These are phyloP conservation scores for Malachius bipustulatus DNA, from an alignment of 2,888 invertebrate species.

Conservation along the genomic window DNA sequence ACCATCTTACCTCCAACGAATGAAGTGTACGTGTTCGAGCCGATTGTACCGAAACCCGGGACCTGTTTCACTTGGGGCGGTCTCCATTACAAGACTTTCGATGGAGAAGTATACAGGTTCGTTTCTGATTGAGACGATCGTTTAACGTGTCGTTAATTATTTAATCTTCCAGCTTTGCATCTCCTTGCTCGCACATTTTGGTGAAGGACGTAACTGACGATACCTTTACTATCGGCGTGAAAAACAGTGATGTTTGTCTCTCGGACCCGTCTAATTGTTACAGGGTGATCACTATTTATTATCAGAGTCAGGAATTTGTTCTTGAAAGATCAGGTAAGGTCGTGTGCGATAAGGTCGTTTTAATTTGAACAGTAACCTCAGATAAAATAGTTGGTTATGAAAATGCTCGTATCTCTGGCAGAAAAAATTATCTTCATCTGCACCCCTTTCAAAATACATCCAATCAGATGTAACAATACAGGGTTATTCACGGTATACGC, in stretches of 20 bases:
- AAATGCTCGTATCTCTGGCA: no score
- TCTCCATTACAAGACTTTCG: conserved; percentile 73
- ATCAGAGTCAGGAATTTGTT: conserved; percentile 49
- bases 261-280: conserved; percentile 39
- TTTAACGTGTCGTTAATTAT: conserved; percentile 4
- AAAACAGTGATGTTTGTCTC: conserved; percentile 42
- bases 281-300: conserved; percentile 47
- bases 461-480: no score
- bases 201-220: conserved; percentile 58
- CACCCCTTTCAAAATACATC: no score
- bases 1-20: no score
- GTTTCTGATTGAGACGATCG: background rate
- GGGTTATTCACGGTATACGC: no score
- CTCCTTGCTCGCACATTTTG: conserved; percentile 64
- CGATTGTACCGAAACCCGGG: conserved; percentile 45
- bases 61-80: conserved; percentile 73
- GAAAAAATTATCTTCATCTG: no score
- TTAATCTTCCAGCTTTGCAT: conserved; percentile 51
- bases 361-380: no score
- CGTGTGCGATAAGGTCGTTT: no score
- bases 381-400: no score
- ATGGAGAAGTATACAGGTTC: conserved; percentile 64
- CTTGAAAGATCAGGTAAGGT: conserved; percentile 4
- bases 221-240: conserved; percentile 55
- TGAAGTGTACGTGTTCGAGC: no score